Base-by-base conservation (phyloP, 2,888 invertebrate genomes). In the Anodontia alba region DNA sequence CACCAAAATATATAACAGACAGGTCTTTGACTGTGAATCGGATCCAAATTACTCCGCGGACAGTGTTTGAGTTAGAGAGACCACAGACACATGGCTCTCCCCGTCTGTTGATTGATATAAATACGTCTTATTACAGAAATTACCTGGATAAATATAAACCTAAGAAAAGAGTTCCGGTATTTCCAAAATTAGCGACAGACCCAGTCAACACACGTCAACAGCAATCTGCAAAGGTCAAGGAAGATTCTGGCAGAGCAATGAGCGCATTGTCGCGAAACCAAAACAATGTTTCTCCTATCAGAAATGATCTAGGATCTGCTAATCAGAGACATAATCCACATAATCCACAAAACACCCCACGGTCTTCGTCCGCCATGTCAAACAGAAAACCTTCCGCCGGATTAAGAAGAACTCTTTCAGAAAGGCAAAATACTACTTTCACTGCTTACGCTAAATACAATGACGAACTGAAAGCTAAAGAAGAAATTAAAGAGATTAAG, bases 381-480 rank as follows among this genome's bases (percentile, higher is more conserved):
- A 69, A 42, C 69, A 69, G 46, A 23, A 69, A 69, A 69, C 12
- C 46, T 10, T 42, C 42, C 69, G 42, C 46, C 26, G 46, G 69
- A 15, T 42, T 31, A 10, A 49, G 73, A 20, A 67, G 43, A 23
- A 51, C 42, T n/a, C 46, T 80, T 33, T 67, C 72, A 8, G 46
- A 31, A 12, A 31, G 80, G 31, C 79, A 80, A 43, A 75, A 70
- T 51, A 76, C 71, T 57, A 85, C 85, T 20, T 85, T 85, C 36
- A 54, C 85, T 12, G 81, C 80, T 23, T 85, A 79, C 49, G 85
- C 85, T 26, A 85, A 85, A 81, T 85, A 85, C 62, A 85, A 83
- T 46, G 85, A 85, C 42, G 80, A 75, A 38, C 74, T 79, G 20
- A 80, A 85, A 33, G 69, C 80, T 54, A 82, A 76, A 75, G 80